Conservation (phyloP, 2,888 invertebrate genomes). For the Didymodactylos carnosus region DNA sequence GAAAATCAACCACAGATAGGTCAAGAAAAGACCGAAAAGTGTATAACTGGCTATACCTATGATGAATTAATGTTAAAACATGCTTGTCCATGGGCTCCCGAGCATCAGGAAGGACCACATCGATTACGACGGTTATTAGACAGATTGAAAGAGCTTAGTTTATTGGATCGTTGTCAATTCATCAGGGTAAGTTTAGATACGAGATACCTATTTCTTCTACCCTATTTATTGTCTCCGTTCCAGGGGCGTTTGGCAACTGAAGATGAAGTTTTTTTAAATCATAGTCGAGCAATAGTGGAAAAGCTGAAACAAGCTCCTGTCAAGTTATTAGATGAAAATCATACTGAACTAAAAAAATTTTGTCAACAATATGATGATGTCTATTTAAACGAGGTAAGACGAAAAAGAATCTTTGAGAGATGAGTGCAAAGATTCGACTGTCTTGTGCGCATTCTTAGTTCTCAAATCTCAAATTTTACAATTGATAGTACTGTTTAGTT, state of each 20-base stretch:
- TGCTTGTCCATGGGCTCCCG: not conserved
- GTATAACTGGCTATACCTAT: not conserved
- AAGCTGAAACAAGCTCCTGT: not conserved
- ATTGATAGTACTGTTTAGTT: not conserved
- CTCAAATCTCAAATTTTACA: too few relatives aligned
- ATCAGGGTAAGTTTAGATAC: not conserved
- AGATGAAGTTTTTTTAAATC: not conserved
- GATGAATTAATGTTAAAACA: not conserved
- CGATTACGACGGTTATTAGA: not conserved
- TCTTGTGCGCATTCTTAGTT: too few relatives aligned
- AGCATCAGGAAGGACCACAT: not conserved
- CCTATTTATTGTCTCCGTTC: not conserved
- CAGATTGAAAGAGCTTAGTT: not conserved
- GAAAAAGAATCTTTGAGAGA: too few relatives aligned
- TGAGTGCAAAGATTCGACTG: too few relatives aligned
- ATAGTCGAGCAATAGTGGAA: not conserved
- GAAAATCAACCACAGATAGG: too few relatives aligned
- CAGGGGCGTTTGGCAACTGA: too few relatives aligned
- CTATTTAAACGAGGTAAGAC: not conserved
- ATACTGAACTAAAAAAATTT: not conserved
- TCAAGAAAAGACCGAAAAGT: too few relatives aligned
- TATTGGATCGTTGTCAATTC: not conserved
- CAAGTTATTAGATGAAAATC: too few relatives aligned
- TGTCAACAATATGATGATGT: not conserved
- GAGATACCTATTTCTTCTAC: not conserved